phyloP scores from a whole-genome alignment of 2,797 vertebrate genomes.

The Onychomys leucogaster region DNA sequence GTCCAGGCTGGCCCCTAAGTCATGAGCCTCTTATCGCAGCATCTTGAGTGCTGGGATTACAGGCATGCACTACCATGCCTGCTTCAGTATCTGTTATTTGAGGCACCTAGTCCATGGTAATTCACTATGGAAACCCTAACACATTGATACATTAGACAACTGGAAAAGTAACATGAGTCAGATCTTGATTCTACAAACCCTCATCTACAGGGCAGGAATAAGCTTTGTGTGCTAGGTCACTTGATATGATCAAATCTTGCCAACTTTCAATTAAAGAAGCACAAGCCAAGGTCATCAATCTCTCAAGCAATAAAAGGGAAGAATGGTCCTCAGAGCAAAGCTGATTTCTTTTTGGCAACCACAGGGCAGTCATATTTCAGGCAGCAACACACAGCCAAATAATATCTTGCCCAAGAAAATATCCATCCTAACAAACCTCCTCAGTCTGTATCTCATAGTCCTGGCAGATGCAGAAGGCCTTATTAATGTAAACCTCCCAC shows the following conservation, averaged over 20 bases:
- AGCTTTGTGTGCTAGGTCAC: not conserved
- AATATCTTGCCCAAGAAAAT: conserved; percentile 66
- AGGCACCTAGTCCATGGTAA: not conserved
- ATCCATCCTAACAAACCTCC: conserved; percentile 14
- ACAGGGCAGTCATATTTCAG: conserved; percentile 28
- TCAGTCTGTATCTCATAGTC: not conserved
- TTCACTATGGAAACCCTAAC: not conserved
- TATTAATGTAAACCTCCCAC: conserved; percentile 45
- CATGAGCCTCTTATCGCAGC: not conserved
- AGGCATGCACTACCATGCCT: not conserved
- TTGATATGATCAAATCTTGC: conserved; percentile 32
- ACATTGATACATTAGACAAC: not conserved
- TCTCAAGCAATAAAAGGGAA: conserved; percentile 3
- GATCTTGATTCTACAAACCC: conserved; percentile 21
- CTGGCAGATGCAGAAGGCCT: not conserved
- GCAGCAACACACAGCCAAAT: conserved; percentile 24
- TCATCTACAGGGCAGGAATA: not conserved
- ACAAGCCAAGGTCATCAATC: conserved; percentile 42
- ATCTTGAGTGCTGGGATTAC: not conserved
- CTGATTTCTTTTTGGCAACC: conserved; percentile 52
- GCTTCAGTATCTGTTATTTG: not conserved
- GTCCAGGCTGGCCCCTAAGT: not conserved
- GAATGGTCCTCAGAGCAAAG: not conserved
- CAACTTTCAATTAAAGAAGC: conserved; percentile 37
- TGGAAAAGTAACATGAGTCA: not conserved